Evolutionary conservation across 2,113 vertebrate species (phyloP).

Genomic region (Leiothrix lutea): DNA sequence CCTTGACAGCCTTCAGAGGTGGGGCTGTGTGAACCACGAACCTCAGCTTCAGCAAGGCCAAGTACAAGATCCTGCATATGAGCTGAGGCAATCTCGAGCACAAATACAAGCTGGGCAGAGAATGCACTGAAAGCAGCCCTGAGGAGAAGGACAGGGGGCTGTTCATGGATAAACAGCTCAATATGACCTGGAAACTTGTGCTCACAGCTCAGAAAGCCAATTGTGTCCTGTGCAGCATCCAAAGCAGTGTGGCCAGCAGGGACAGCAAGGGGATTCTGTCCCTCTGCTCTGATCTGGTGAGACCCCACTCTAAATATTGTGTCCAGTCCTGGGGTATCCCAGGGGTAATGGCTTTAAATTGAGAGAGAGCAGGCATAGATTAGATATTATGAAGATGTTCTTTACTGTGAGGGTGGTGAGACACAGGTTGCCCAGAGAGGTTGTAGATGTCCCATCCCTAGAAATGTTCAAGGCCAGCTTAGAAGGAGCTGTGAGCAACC

Average conservation of each 20-base stretch:
- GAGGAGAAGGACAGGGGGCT: background rate
- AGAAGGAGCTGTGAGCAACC: background rate
- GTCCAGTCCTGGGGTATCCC: background rate
- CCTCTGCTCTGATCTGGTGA: background rate
- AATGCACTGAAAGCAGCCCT: background rate
- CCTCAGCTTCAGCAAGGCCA: too few relatives aligned
- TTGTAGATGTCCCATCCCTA: background rate
- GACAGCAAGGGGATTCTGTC: background rate
- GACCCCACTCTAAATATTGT: background rate
- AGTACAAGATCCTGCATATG: background rate
- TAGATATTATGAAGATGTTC: background rate
- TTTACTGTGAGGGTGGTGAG: background rate
- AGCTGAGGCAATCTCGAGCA: background rate
- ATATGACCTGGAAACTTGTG: accelerated
- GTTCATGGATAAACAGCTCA: background rate
- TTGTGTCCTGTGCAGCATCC: background rate
- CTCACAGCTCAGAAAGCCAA: background rate
- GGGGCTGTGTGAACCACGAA: background rate
- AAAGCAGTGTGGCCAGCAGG: accelerated
- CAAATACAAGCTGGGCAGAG: background rate
- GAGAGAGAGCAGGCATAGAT: background rate
- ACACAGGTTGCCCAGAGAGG: background rate
- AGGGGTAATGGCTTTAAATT: background rate
- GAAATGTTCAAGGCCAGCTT: background rate
- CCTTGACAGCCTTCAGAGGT: background rate